These are phyloP conservation scores for Xestia rhomboidea DNA, from an alignment of 2,888 invertebrate genomes.

Conservation along the genomic window DNA sequence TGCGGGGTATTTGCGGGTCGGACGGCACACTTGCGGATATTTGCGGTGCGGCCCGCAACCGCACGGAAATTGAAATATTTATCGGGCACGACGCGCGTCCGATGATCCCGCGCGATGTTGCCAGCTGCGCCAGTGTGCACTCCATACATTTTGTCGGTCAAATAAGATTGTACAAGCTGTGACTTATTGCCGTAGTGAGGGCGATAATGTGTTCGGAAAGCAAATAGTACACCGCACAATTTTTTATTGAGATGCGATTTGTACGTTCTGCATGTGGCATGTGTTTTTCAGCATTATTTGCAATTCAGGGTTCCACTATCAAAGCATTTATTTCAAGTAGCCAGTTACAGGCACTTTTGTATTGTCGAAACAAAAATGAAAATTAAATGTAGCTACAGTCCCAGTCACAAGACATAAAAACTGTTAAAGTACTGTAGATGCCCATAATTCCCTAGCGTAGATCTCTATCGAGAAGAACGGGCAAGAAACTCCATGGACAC, in stretches of 20 bases:
- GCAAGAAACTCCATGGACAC: too few species aligned
- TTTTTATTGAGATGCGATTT: slow-evolving; percentile 6
- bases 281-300: not conserved
- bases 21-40: slow-evolving; percentile 25
- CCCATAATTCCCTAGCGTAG: too few species aligned
- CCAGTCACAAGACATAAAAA: too few species aligned
- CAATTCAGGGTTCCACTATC: not conserved
- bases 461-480: too few species aligned
- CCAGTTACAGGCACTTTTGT: too few species aligned
- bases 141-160: slow-evolving; percentile 19
- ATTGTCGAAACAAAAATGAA: too few species aligned
- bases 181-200: slow-evolving; percentile 7
- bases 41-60: slow-evolving; percentile 37
- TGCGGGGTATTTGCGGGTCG: slow-evolving; percentile 14
- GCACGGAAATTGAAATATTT: slow-evolving; percentile 58
- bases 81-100: slow-evolving; percentile 22
- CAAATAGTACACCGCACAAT: not conserved
- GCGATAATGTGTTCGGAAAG: not conserved
- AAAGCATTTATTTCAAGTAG: too few species aligned
- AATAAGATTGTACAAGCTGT: slow-evolving; percentile 6
- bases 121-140: slow-evolving; percentile 12
- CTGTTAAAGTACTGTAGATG: too few species aligned
- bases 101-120: slow-evolving; percentile 18
- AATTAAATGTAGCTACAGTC: too few species aligned
- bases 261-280: not conserved